A percentile compares a stretch with the other conserved stretches of the same genome.
Evolutionary conservation across 2,113 vertebrate genomes (phyloP).

Genomic region (Dolichallabes microphthalmus): DNA sequence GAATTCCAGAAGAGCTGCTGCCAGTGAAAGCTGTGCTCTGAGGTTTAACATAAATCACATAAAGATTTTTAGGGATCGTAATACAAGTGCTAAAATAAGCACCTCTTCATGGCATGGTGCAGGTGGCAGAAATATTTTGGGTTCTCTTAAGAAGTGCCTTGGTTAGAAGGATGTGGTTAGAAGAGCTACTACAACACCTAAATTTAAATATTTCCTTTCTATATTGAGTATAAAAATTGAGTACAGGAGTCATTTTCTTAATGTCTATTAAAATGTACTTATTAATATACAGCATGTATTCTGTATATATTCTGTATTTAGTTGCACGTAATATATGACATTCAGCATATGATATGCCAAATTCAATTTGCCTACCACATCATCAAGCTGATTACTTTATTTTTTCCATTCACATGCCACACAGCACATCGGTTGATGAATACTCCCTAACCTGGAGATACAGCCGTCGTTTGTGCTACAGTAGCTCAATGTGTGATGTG

Average conservation of each 20-base stretch:
- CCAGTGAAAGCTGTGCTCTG: background rate
- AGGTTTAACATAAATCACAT: slow-evolving; percentile 9
- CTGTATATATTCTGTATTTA: background rate
- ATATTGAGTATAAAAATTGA: background rate
- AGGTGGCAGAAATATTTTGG: background rate
- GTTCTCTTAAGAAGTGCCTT: background rate
- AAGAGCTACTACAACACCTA: background rate
- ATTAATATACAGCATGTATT: background rate
- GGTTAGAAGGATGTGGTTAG: background rate
- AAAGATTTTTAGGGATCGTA: background rate
- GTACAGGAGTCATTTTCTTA: background rate
- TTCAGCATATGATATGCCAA: background rate
- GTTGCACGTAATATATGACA: background rate
- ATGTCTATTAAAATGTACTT: background rate
- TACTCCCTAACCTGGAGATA: too few relatives aligned
- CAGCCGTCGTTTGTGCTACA: too few relatives aligned
- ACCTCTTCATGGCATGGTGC: background rate
- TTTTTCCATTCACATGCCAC: too few relatives aligned
- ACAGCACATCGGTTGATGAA: too few relatives aligned
- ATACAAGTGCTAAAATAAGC: background rate
- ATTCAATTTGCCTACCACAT: background rate
- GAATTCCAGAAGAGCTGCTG: slow-evolving; percentile 15
- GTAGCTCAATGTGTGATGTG: too few relatives aligned
- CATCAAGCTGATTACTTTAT: background rate
- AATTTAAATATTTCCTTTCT: background rate